phyloP scores from a whole-genome alignment of 2,888 invertebrate genomes.

The Terebella lapidaria region DNA sequence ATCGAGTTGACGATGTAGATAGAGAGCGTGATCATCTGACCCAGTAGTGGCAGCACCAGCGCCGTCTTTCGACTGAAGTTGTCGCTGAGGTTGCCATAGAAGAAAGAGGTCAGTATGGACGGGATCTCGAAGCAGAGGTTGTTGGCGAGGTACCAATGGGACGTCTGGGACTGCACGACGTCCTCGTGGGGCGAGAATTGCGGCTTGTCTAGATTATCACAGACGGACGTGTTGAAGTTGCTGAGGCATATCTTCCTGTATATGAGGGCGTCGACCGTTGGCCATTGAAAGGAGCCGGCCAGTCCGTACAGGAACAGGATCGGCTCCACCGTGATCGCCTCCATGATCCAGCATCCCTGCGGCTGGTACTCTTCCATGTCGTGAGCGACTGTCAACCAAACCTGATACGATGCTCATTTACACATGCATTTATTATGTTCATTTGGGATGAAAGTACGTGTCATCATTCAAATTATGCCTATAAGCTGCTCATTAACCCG shows the following conservation, averaged over 20 bases:
- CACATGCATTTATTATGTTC: too few species aligned
- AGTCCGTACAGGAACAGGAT: slow-evolving; percentile 84
- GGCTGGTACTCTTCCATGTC: too few species aligned
- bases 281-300: slow-evolving; percentile 60
- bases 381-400: too few species aligned
- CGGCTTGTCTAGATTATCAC: slow-evolving; percentile 5
- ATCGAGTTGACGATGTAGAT: slow-evolving; percentile 45
- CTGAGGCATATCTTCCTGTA: slow-evolving; percentile 50
- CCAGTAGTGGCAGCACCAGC: slow-evolving; percentile 52
- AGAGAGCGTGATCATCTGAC: slow-evolving; percentile 41
- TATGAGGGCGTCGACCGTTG: slow-evolving; percentile 52
- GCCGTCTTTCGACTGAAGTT: slow-evolving; percentile 53
- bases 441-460: too few species aligned
- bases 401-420: too few species aligned
- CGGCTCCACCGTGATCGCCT: slow-evolving; percentile 71
- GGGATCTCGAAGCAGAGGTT: slow-evolving; percentile 46
- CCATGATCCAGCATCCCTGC: too few species aligned
- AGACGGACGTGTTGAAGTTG: slow-evolving; percentile 28
- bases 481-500: too few species aligned
- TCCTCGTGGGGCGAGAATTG: slow-evolving; percentile 25
- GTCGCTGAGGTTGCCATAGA: slow-evolving; percentile 53
- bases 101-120: slow-evolving; percentile 42
- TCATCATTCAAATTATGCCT: too few species aligned
- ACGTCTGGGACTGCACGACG: slow-evolving; percentile 44
- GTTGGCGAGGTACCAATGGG: slow-evolving; percentile 45